Base-by-base conservation (phyloP, 2,113 vertebrate species). In the Entomyzon cyanotis region DNA sequence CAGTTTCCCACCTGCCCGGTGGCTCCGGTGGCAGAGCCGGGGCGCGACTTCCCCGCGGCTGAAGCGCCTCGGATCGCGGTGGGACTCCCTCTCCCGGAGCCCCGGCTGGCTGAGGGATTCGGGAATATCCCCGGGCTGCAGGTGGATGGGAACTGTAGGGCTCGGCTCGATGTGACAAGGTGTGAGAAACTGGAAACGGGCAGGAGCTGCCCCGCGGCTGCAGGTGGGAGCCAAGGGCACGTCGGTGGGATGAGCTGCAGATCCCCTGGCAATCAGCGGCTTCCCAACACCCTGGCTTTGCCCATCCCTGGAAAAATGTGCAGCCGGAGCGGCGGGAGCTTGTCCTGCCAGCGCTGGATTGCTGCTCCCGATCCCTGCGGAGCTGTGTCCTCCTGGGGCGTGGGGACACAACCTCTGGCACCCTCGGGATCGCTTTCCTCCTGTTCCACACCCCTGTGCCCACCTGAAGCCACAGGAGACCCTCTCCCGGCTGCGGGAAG, bases 151-250 rank as follows among this genome's bases (percentile, higher is more conserved):
- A 25, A 19, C 68, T 5, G 0, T 3, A 17, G 52, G 21, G 90
- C 37, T 62, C 28, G 0, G 62, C 53, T 69, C 25, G 28, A 23
- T 5, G 75, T n/a, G 81, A 80, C 78, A 8, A 50, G 93, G 89
- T 79, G 95, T 18, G 69, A 95, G 93, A 95, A 93, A 93, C 93
- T 67, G 94, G 93, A 93, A 15, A 23, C 65, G 1, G 84, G 7
- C 5, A 27, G 1, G 37, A 10, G 89, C 65, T 91, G 95, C 94
- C 86, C 94, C 31, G 55, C 7, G 64, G 89, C 74, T 4, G 80
- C 93, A 12, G 94, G 91, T 94, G 96, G 96, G 93, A 97, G 96
- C 94, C 89, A 94, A 95, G 96, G 94, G 77, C 94, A 5, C 60
- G 52, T 1, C 6, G 79, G 75, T 50, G 93, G 71, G 68, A 81